Evolutionary conservation across 1,140 invertebrate species (phyloP).

Genomic region (Thaumetopoea pityocampa): DNA sequence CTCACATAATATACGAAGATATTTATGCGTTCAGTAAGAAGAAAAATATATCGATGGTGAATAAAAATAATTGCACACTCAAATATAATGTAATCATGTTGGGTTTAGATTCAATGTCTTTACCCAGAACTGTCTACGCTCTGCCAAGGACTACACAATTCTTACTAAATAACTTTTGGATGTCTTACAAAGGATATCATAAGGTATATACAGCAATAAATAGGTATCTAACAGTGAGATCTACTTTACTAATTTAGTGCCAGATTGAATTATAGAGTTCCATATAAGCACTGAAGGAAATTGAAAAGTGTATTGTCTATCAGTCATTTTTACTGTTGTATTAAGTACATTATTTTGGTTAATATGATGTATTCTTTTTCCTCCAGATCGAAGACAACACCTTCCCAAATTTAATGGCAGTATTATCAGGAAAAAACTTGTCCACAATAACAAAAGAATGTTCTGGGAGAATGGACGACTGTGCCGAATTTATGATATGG

Average conservation of each 20-base stretch:
- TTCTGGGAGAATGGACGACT: constrained; percentile 76
- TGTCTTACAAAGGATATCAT: constrained; percentile 70
- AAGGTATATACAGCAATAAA: too few species aligned
- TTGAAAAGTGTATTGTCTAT: too few species aligned
- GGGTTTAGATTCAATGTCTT: constrained; percentile 90
- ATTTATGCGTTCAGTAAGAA: constrained; percentile 47
- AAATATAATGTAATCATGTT: constrained; percentile 83
- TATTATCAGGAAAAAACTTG: constrained; percentile 80
- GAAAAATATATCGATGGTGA: constrained; percentile 23
- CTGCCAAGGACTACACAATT: constrained; percentile 84
- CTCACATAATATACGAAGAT: constrained; percentile 44
- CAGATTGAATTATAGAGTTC: too few species aligned
- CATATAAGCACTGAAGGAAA: too few species aligned
- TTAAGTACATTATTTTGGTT: too few species aligned
- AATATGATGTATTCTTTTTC: constrained; percentile 3
- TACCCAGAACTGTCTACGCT: constrained; percentile 85
- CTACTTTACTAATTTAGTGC: too few species aligned
- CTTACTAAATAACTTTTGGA: constrained; percentile 78
- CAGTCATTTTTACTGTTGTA: too few species aligned
- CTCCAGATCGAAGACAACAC: constrained; percentile 84
- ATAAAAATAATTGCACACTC: constrained; percentile 27
- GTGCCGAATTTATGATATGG: constrained; percentile 55
- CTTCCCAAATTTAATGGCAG: constrained; percentile 88
- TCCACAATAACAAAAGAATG: constrained; percentile 57
- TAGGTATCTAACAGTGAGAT: too few species aligned